A percentile compares a stretch with the other conserved stretches of the same genome.
These are phyloP conservation scores for Zaprionus kolodkinae DNA, from an alignment of 1,140 invertebrate species.

Conservation along the genomic window DNA sequence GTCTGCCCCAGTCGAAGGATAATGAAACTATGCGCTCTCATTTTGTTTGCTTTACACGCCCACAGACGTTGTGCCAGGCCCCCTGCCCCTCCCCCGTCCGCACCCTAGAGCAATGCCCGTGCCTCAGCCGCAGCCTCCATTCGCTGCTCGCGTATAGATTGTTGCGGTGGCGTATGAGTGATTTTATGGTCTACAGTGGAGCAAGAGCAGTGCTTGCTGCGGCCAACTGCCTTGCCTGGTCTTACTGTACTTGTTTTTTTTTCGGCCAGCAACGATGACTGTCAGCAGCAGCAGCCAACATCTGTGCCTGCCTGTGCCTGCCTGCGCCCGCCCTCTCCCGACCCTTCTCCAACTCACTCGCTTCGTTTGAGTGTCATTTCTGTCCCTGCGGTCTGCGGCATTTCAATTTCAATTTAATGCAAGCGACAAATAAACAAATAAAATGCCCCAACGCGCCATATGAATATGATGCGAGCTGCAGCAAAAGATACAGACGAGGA, in stretches of 20 bases:
- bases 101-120: not conserved
- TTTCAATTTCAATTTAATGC: conserved; percentile 81
- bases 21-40: conserved; percentile 78
- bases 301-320: conserved; percentile 18
- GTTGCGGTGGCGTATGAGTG: conserved; percentile 54
- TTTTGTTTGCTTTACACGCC: conserved; percentile 69
- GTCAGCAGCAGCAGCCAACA: conserved; percentile 52
- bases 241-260: conserved; percentile 57
- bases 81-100: not conserved
- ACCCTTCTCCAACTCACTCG: not conserved
- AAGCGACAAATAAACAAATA: conserved; percentile 71
- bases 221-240: not conserved
- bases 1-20: conserved; percentile 58
- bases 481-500: conserved; percentile 10
- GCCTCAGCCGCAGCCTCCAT: not conserved
- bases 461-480: conserved; percentile 43
- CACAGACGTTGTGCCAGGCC: not conserved
- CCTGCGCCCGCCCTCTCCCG: not conserved
- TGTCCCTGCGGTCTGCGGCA: conserved; percentile 69
- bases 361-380: conserved; percentile 45
- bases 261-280: conserved; percentile 24
- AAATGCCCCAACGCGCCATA: conserved; percentile 55
- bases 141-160: conserved; percentile 38
- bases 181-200: conserved; percentile 31
- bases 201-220: not conserved